Conservation (phyloP, 2,888 invertebrate species). For the Catocala fraxini region DNA sequence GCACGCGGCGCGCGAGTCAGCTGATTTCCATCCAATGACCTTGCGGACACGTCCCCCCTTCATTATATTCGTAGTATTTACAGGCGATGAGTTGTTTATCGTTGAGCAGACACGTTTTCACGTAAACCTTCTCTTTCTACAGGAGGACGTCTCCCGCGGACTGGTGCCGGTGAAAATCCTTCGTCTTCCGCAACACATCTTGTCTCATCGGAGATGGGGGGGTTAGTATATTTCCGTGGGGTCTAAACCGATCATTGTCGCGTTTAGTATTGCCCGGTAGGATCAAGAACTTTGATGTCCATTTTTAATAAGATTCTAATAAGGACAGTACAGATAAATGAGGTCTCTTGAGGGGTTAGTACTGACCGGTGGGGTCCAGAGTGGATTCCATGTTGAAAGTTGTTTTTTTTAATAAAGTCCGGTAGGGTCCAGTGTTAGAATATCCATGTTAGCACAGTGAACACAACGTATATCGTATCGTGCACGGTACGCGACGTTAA, state of each 20-base stretch:
- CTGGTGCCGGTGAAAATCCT: constrained; percentile 78
- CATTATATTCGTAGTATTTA: constrained; percentile 77
- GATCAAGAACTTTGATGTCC: constrained; percentile 72
- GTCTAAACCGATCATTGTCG: constrained; percentile 77
- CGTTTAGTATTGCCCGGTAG: constrained; percentile 77
- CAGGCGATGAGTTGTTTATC: constrained; percentile 68
- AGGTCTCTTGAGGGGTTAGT: constrained; percentile 59
- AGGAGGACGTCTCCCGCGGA: constrained; percentile 82
- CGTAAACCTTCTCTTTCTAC: constrained; percentile 79
- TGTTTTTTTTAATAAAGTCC: constrained; percentile 74
- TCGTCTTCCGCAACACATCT: constrained; percentile 84
- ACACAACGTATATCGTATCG: constrained; percentile 68
- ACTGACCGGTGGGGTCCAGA: constrained; percentile 81
- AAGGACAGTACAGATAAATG: constrained; percentile 47
- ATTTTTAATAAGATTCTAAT: constrained; percentile 65
- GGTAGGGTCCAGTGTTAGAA: constrained; percentile 80
- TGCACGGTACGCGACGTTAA: constrained; percentile 59
- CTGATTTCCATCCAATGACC: constrained; percentile 82
- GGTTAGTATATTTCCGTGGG: constrained; percentile 82
- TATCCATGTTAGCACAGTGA: constrained; percentile 81
- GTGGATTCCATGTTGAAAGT: constrained; percentile 68
- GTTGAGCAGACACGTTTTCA: constrained; percentile 57
- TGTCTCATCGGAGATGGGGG: constrained; percentile 54
- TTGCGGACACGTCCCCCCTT: constrained; percentile 73
- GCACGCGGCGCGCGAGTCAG: constrained; percentile 77